Percentiles rank a stretch among this genome's conserved stretches.
Conservation (phyloP, 2,888 invertebrate genomes). For the Oasisia sp. region DNA sequence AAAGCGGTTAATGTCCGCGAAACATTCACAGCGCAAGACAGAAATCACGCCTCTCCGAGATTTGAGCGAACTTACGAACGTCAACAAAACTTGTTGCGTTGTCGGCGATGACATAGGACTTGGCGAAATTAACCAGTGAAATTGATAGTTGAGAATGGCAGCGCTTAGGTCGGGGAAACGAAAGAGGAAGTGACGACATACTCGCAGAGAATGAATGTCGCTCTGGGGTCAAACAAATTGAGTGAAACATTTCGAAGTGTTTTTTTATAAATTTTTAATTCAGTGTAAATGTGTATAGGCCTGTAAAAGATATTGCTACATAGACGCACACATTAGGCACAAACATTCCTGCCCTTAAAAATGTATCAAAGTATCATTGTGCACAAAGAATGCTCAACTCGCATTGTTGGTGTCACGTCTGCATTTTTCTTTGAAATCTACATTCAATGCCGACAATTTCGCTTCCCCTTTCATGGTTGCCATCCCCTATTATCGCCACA, state of each 20-base stretch:
- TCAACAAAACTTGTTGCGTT: background rate
- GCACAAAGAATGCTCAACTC: background rate
- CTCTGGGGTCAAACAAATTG: background rate
- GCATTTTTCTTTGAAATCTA: background rate
- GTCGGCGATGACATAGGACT: background rate
- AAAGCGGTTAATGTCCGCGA: background rate
- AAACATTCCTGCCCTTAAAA: too few species aligned
- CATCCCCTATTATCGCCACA: background rate
- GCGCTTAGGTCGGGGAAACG: background rate
- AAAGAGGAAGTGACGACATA: background rate
- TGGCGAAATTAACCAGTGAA: background rate
- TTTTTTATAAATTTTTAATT: background rate
- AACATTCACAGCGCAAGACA: too few species aligned
- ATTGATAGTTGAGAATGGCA: background rate
- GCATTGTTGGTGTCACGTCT: background rate
- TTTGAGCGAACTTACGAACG: background rate
- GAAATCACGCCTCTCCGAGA: background rate
- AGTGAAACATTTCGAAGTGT: too few species aligned
- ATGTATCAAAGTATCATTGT: too few species aligned
- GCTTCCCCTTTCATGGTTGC: background rate
- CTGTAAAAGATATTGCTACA: background rate
- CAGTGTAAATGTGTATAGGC: background rate
- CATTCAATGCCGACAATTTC: background rate
- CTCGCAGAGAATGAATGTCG: background rate
- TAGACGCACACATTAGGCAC: too few species aligned